Percentiles rank a stretch among this genome's conserved stretches.
Conservation (phyloP, 2,797 vertebrate genomes). For the Sebastes diaconus region DNA sequence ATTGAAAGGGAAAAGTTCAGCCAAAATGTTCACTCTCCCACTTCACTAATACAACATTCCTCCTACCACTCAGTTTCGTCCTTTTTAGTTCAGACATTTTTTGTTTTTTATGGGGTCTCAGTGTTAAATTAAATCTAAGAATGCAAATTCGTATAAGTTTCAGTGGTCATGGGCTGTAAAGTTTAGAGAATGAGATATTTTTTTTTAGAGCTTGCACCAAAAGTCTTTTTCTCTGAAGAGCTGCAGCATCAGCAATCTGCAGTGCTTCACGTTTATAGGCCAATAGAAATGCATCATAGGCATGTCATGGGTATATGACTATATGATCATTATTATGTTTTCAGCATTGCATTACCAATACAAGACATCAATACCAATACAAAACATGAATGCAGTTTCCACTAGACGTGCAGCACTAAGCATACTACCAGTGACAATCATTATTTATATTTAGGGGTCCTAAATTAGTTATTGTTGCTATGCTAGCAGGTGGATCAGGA, state of each 20-base stretch:
- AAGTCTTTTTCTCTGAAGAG: background rate
- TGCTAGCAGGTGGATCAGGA: background rate
- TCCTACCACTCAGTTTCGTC: background rate
- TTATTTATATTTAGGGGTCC: background rate
- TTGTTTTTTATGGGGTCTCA: background rate
- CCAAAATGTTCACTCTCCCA: background rate
- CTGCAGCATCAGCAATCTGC: background rate
- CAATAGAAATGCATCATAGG: background rate
- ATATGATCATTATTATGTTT: background rate
- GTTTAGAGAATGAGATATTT: background rate
- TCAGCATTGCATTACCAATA: background rate
- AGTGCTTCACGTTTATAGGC: background rate
- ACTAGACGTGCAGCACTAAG: background rate
- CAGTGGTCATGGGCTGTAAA: background rate
- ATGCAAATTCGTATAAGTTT: background rate
- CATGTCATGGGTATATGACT: background rate
- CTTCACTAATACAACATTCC: background rate
- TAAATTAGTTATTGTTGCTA: background rate
- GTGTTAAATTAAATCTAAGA: background rate
- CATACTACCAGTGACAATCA: background rate
- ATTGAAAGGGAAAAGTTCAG: slow-evolving; percentile 34
- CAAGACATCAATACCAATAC: background rate
- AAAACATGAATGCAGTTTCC: background rate
- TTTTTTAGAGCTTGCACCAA: background rate
- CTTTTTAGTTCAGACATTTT: background rate